Conservation (phyloP, 2,888 invertebrate genomes). For the Elmis aenea region DNA sequence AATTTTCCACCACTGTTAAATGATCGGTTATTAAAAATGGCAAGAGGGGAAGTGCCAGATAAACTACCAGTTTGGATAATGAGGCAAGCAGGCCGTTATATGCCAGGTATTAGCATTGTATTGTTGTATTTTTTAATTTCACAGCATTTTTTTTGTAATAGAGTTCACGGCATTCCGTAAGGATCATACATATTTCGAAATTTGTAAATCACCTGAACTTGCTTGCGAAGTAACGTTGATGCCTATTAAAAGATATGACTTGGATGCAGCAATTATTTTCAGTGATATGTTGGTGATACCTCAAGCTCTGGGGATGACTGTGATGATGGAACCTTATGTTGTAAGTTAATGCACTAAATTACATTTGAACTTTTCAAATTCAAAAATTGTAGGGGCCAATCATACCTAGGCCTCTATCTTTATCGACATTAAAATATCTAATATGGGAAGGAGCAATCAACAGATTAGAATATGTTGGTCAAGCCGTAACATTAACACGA, state of each 20-base stretch:
- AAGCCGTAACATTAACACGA: constrained; percentile 92
- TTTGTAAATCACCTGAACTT: constrained; percentile 83
- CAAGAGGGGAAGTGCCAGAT: constrained; percentile 77
- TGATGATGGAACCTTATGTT: constrained; percentile 86
- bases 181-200: constrained; percentile 84
- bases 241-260: constrained; percentile 74
- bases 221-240: constrained; percentile 94
- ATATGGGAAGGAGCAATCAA: constrained; percentile 58
- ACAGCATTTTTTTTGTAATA: too few relatives aligned
- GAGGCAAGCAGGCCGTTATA: constrained; percentile 95
- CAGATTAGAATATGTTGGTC: constrained; percentile 80
- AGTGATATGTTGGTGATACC: constrained; percentile 96
- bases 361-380: too few relatives aligned
- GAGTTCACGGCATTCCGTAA: constrained; percentile 74
- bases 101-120: too few relatives aligned
- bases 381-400: constrained; percentile 73
- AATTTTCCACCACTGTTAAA: constrained; percentile 82
- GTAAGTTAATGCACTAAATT: constrained; percentile 48
- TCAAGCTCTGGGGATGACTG: constrained; percentile 86
- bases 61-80: constrained; percentile 95
- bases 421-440: constrained; percentile 69
- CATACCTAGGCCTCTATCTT: constrained; percentile 67
- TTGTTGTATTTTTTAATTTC: too few relatives aligned
- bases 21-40: constrained; percentile 80
- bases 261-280: constrained; percentile 98